Evolutionary conservation across 2,113 vertebrate species (phyloP), one percentile per base, ranked within the genome.

Genomic region (Laticauda laticaudata): DNA sequence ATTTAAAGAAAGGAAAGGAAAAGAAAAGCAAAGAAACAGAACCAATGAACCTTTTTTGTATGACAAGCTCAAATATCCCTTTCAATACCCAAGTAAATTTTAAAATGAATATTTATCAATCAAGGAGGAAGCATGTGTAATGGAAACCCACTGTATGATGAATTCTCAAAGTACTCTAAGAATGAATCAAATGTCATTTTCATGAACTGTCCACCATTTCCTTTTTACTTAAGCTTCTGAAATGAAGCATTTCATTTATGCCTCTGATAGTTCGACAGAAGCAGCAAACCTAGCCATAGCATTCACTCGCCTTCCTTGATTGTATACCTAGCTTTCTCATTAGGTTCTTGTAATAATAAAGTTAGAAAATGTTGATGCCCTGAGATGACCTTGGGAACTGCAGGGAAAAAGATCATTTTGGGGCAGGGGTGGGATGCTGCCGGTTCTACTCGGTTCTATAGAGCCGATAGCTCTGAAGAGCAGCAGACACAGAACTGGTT

Each of bases 71-170:
- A 96, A 96, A 97, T 97, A 97, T 96, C 96, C 96, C 93, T 94
- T 96, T 95, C 94, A 97, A 97, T 97, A 96, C 96, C 97, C 97
- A 97, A 96, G 97, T 97, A 95, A 97, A 53, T 90, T 90, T 92
- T 90, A 96, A 97, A 96, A 95, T 18, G 96, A 97, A 96, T 97
- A 98, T 98, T 97, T 97, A 97, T 97, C 97, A 97, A 92, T 96
- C 96, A 96, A 94, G 81, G 95, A 92, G 95, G 94, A 96, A 97
- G 95, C 92, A 93, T 90, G 96, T 95, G 95, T 96, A 96, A 97
- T 97, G 97, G 97, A 93, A 94, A 93, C 91, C 95, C 95, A 93
- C 92, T 87, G 90, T 95, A 96, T 97, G 97, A 97, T 12, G 91
- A 95, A 95, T 96, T 97, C 96, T 97, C 97, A 97, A 96, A 96